Conservation (phyloP, 2,797 vertebrate genomes). For the Gymnothorax javanicus region DNA sequence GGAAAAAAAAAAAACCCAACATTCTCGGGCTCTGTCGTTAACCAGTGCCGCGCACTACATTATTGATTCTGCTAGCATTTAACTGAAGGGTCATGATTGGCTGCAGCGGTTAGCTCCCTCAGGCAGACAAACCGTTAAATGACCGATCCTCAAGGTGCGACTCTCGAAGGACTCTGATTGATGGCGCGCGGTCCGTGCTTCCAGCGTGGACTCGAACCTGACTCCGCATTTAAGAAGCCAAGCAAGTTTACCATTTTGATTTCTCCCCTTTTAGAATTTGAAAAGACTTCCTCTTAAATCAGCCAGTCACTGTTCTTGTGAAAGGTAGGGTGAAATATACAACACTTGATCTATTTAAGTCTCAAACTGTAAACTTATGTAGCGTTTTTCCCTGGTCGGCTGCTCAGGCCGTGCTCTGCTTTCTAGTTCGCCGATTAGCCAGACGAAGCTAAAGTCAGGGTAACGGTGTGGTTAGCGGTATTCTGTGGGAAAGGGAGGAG, state of each 20-base stretch:
- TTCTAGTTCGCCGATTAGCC: conserved; percentile 65
- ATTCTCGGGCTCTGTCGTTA: conserved; percentile 15
- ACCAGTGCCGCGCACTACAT: conserved; percentile 7
- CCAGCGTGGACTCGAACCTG: conserved; percentile 3
- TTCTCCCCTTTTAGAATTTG: not conserved
- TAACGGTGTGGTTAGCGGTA: conserved; percentile 55
- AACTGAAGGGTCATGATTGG: not conserved
- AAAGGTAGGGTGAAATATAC: conserved; percentile 11
- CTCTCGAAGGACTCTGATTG: not conserved
- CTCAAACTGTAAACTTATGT: not conserved
- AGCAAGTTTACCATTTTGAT: too few relatives aligned
- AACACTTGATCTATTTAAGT: conserved; percentile 20
- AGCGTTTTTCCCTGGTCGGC: conserved; percentile 45
- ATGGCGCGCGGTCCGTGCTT: not conserved
- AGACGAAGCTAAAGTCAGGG: conserved; percentile 63
- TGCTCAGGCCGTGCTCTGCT: conserved; percentile 60
- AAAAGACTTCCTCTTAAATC: not conserved
- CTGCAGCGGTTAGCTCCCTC: not conserved
- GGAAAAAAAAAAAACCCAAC: conserved; percentile 8
- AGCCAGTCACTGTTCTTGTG: not conserved
- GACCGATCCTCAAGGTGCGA: conserved; percentile 25
- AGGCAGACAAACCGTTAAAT: conserved; percentile 17
- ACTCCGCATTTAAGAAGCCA: conserved; percentile 12
- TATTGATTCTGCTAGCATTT: conserved; percentile 17
- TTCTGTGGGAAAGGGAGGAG: conserved; percentile 32